Evolutionary conservation across 2,888 invertebrate genomes (phyloP), one percentile per base, ranked within the genome.

Genomic region (Trypoxylon attenuatum): DNA sequence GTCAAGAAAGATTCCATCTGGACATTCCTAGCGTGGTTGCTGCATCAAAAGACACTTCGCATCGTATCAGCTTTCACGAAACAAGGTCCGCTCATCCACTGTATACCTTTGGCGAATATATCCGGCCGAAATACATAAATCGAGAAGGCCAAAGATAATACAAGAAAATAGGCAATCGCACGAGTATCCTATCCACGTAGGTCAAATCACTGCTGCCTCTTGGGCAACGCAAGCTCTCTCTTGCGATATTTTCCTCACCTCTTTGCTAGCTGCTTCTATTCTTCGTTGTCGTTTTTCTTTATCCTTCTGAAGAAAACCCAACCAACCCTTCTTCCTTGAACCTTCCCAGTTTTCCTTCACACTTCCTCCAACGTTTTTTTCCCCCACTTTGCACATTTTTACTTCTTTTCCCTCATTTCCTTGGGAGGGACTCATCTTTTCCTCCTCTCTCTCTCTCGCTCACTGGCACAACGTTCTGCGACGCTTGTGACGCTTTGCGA

Each of bases 101-200:
- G n/a, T n/a, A n/a, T n/a, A n/a, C n/a, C n/a, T n/a, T n/a, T n/a
- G n/a, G n/a, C n/a, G n/a, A n/a, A n/a, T n/a, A n/a, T n/a, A n/a
- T n/a, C n/a, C n/a, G n/a, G n/a, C n/a, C n/a, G n/a, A n/a, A n/a
- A n/a, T n/a, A n/a, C n/a, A n/a, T n/a, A n/a, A n/a, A n/a, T n/a
- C n/a, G n/a, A n/a, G n/a, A n/a, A n/a, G n/a, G n/a, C n/a, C n/a
- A n/a, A n/a, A n/a, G n/a, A n/a, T n/a, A n/a, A n/a, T n/a, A n/a
- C n/a, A n/a, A n/a, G n/a, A n/a, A n/a, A n/a, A n/a, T n/a, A n/a
- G n/a, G n/a, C 33, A 45, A 29, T 67, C 53, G 56, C 61, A 43
- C 43, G 29, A 21, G 54, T 23, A 71, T 71, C 64, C 69, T 22
- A 22, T 42, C 60, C 69, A 73, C 71, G 71, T 60, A 57, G 60